A percentile compares a stretch with the other conserved stretches of the same genome.
These are phyloP conservation scores for Gonocerus acuteangulatus DNA, from an alignment of 2,888 invertebrate genomes.

Conservation along the genomic window DNA sequence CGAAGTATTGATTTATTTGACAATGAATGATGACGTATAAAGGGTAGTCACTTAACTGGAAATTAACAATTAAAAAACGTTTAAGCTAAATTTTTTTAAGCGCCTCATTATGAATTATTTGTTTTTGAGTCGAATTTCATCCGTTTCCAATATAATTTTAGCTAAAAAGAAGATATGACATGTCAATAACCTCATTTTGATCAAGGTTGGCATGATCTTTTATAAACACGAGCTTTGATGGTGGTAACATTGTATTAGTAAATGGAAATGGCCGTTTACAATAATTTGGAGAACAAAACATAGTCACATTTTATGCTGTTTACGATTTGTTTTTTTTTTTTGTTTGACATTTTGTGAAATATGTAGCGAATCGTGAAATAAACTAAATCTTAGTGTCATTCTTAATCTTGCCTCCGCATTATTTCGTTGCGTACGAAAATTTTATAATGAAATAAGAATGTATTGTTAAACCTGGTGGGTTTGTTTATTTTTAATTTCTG, in stretches of 20 bases:
- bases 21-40: constrained; percentile 25
- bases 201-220: constrained; percentile 31
- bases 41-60: background rate
- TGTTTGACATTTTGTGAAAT: constrained; percentile 8
- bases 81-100: background rate
- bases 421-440: background rate
- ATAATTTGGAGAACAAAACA: constrained; percentile 33
- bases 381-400: constrained; percentile 14
- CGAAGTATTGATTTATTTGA: constrained; percentile 20
- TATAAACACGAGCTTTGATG: constrained; percentile 24
- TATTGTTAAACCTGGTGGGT: constrained; percentile 22
- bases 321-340: constrained; percentile 14
- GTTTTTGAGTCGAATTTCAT: background rate
- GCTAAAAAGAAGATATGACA: background rate
- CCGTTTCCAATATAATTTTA: background rate
- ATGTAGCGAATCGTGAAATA: constrained; percentile 12
- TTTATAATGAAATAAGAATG: constrained; percentile 14
- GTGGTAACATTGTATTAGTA: constrained; percentile 38
- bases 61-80: constrained; percentile 2
- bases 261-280: constrained; percentile 39
- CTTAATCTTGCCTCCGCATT: background rate
- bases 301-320: constrained; percentile 19
- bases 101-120: background rate
- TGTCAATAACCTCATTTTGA: constrained; percentile 5
- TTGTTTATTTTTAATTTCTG: constrained; percentile 12